A percentile compares a stretch with the other conserved stretches of the same genome.
phyloP scores from a whole-genome alignment of 2,888 invertebrate genomes.

The Deroplatys truncata region DNA sequence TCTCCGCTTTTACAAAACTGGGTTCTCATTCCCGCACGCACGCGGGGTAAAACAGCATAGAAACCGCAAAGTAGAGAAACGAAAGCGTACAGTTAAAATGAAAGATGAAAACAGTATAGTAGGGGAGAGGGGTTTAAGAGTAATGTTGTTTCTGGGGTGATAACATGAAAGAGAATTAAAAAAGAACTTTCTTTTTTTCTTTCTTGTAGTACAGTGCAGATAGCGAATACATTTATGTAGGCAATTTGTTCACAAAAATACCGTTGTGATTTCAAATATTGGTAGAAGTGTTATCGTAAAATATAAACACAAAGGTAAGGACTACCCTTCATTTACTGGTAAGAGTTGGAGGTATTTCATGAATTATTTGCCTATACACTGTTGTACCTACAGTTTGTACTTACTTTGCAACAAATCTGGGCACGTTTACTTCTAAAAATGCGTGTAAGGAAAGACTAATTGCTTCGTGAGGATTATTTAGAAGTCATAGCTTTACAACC shows the following conservation, averaged over 20 bases:
- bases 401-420: too few species aligned
- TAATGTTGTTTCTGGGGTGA: not conserved
- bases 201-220: not conserved
- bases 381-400: too few species aligned
- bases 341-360: too few species aligned
- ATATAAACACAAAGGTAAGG: too few species aligned
- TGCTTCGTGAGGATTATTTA: too few species aligned
- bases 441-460: too few species aligned
- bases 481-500: too few species aligned
- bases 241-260: not conserved
- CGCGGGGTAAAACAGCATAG: not conserved
- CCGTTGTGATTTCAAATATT: too few species aligned
- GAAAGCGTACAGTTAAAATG: not conserved
- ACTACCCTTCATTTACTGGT: too few species aligned
- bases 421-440: too few species aligned
- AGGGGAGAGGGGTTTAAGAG: not conserved
- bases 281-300: too few species aligned
- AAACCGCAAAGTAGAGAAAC: conserved; percentile 4
- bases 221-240: not conserved
- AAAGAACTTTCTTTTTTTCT: not conserved
- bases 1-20: not conserved
- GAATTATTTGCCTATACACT: too few species aligned
- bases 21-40: not conserved
- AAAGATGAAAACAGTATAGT: not conserved
- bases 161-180: not conserved